phyloP scores from a whole-genome alignment of 1,140 invertebrate species.

The Phenacoccus solenopsis region DNA sequence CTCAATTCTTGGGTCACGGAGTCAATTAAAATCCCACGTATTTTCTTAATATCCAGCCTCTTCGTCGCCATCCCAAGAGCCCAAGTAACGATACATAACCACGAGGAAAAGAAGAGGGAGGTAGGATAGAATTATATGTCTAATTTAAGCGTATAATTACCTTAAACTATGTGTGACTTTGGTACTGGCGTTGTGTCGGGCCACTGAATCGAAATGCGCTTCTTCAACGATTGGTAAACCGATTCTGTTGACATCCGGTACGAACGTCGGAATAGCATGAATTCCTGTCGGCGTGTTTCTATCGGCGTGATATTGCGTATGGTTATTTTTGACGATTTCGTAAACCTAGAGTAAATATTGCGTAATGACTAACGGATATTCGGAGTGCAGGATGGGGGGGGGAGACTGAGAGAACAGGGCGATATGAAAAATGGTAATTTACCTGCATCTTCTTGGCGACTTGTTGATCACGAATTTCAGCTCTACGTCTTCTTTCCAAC shows the following conservation, averaged over 20 bases:
- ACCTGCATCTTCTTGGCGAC: constrained; percentile 30
- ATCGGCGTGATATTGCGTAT: background rate
- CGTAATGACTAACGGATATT: no score
- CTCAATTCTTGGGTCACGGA: background rate
- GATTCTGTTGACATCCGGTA: constrained; percentile 25
- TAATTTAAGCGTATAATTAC: background rate
- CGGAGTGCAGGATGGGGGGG: no score
- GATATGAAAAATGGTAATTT: no score
- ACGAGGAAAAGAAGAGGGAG: background rate
- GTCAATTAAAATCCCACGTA: background rate
- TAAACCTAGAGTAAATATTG: constrained; percentile 10
- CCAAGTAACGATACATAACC: no score
- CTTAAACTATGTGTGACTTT: constrained; percentile 12
- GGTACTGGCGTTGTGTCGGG: background rate
- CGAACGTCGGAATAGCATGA: background rate
- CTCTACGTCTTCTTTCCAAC: constrained; percentile 37
- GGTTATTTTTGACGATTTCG: background rate
- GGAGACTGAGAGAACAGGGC: background rate
- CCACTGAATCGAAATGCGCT: background rate
- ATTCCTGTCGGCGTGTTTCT: background rate
- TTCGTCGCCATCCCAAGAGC: no score
- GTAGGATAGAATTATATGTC: background rate
- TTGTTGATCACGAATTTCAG: constrained; percentile 35
- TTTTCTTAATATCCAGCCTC: no score
- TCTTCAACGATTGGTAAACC: constrained; percentile 24